Evolutionary conservation across 2,888 invertebrate genomes (phyloP), one percentile per base, ranked within the genome.

Genomic region (Pollenia griseotomentosa): DNA sequence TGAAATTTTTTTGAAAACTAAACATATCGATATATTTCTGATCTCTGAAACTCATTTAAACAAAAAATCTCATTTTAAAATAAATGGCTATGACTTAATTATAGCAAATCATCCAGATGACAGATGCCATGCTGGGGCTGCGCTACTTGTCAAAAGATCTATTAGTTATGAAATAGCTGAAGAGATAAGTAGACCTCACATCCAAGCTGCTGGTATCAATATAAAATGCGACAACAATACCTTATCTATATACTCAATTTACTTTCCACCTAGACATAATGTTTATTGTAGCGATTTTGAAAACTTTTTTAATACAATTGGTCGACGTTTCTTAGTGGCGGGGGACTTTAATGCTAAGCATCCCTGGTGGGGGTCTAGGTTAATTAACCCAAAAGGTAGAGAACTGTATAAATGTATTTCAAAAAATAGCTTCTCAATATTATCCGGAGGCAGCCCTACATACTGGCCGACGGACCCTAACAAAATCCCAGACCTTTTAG

Each of bases 361-460:
- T 75, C 7, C 1, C 9, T 53, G 75, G 75, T 65, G 75, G 51
- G 63, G 63, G 11, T 63, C 75, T 0, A 75, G 63, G 51, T 40
- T 74, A 23, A 48, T 63, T 16, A 63, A 63, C 7, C 63, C 74
- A n/a, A 63, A 74, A 63, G 51, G 51, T 2, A 74, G 74, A 48
- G 61, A 74, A 40, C 51, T 63, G 14, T 74, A 51, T 40, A 74
- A 51, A 61, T 74, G 74, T 46, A 46, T 61, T 19, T 19, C 19
- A 19, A 19, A 19, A 11, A 57, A 68, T 11, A 70, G 70, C 12
- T 65, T 65, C n/a, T 53, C n/a, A n/a, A 46, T 65, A 23, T 14
- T 84, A 11, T 87, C 85, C 14, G 61, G 85, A n/a, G 86, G 86
- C 6, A 81, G 59, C 11, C 83, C 85, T 11, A 88, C 88, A 16